Percentiles rank a stretch among this genome's conserved stretches.
These are phyloP conservation scores for Anguilla pacifica DNA, from an alignment of 2,797 vertebrate genomes.

Conservation along the genomic window DNA sequence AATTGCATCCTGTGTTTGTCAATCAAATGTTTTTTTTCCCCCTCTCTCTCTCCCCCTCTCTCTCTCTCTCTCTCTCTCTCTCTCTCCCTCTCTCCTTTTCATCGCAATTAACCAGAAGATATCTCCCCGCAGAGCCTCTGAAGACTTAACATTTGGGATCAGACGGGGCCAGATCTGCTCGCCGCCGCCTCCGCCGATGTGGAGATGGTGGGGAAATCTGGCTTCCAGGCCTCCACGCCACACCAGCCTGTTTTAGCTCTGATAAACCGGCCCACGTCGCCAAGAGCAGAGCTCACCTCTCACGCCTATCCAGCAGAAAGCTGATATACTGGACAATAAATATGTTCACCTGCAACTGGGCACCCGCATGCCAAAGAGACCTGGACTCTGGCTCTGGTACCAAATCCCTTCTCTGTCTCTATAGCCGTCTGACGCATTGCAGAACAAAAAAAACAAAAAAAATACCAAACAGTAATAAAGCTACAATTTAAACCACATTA, in stretches of 20 bases:
- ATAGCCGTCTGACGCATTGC: conserved; percentile 32
- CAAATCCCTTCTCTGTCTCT: conserved; percentile 14
- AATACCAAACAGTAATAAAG: conserved; percentile 7
- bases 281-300: not conserved
- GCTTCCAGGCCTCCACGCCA: not conserved
- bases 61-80: conserved; percentile 35
- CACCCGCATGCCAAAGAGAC: conserved; percentile 1
- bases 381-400: not conserved
- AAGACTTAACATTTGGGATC: conserved; percentile 32
- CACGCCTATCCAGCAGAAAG: not conserved
- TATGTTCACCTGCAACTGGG: conserved; percentile 9
- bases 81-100: conserved; percentile 44
- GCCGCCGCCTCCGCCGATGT: not conserved
- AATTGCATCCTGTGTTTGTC: conserved; percentile 97
- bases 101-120: conserved; percentile 81
- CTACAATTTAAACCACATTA: no score
- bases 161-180: not conserved
- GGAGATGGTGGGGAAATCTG: not conserved
- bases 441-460: conserved; percentile 54
- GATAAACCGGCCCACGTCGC: conserved; percentile 1
- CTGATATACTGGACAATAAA: conserved; percentile 12
- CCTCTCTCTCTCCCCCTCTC: conserved; percentile 38
- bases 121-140: conserved; percentile 57
- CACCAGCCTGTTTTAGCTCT: not conserved
- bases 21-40: conserved; percentile 81